Percentiles rank a stretch among this genome's conserved stretches.
Evolutionary conservation across 2,888 invertebrate genomes (phyloP).

Genomic region (Embidobia sp.): DNA sequence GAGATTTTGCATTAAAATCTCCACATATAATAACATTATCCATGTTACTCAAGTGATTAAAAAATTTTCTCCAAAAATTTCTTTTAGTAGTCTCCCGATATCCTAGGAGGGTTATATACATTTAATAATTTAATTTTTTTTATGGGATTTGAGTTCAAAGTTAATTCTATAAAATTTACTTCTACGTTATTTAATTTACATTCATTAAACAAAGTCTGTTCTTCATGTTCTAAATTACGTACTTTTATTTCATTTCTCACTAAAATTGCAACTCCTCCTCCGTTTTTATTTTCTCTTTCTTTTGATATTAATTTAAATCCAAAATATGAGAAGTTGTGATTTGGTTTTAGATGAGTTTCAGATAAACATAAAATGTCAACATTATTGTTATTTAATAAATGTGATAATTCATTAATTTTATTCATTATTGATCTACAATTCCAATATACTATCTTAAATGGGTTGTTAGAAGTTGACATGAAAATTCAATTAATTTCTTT

Average conservation of each 20-base stretch:
- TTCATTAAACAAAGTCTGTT: too few species aligned
- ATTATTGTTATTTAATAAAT: not conserved
- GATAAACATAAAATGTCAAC: conserved; percentile 6
- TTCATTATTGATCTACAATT: conserved; percentile 12
- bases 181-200: too few species aligned
- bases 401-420: not conserved
- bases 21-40: conserved; percentile 17
- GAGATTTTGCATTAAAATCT: conserved; percentile 27
- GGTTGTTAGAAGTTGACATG: not conserved
- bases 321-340: not conserved
- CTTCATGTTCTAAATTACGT: not conserved
- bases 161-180: not conserved
- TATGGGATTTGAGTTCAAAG: not conserved
- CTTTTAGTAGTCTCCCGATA: too few species aligned
- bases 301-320: not conserved
- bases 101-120: conserved; percentile 8
- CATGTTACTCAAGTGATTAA: not conserved
- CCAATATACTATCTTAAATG: conserved; percentile 2
- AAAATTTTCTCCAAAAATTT: conserved; percentile 18
- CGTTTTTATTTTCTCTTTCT: not conserved
- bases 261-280: conserved; percentile 20
- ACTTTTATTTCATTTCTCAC: not conserved
- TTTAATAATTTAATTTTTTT: not conserved
- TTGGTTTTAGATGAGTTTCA: conserved; percentile 4
- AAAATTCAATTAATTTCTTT: not conserved